These are phyloP conservation scores for Tanytarsus gracilentus DNA, from an alignment of 2,888 invertebrate genomes.

Conservation along the genomic window DNA sequence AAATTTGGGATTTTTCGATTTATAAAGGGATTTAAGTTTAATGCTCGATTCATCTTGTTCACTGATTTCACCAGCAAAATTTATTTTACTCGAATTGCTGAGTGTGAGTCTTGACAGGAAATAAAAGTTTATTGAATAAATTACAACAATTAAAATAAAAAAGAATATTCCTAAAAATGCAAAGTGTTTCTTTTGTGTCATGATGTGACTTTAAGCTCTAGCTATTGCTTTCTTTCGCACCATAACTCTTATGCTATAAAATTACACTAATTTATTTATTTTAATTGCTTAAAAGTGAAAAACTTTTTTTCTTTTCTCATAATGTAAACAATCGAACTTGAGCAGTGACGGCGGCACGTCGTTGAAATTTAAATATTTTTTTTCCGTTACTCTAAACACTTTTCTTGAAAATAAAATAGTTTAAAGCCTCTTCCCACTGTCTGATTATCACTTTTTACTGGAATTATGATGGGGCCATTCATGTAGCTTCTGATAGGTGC, in stretches of 20 bases:
- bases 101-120: slow-evolving; percentile 40
- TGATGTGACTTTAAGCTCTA: slow-evolving; percentile 17
- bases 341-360: too few relatives aligned
- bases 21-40: slow-evolving; percentile 42
- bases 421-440: slow-evolving; percentile 62
- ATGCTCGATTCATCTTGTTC: slow-evolving; percentile 37
- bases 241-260: too few relatives aligned
- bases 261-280: too few relatives aligned
- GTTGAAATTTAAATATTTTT: not conserved
- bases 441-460: slow-evolving; percentile 56
- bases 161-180: slow-evolving; percentile 30
- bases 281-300: not conserved
- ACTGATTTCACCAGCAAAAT: slow-evolving; percentile 27
- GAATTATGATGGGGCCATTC: slow-evolving; percentile 61
- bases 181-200: slow-evolving; percentile 32
- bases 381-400: slow-evolving; percentile 41
- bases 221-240: not conserved
- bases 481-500: slow-evolving; percentile 61
- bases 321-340: not conserved
- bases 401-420: slow-evolving; percentile 58
- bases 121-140: slow-evolving; percentile 39
- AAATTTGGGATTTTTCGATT: slow-evolving; percentile 42
- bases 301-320: not conserved
- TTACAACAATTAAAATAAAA: slow-evolving; percentile 31
- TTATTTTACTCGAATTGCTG: not conserved